phyloP scores from a whole-genome alignment of 2,113 vertebrate species.

The Grammomys dolichurus region DNA sequence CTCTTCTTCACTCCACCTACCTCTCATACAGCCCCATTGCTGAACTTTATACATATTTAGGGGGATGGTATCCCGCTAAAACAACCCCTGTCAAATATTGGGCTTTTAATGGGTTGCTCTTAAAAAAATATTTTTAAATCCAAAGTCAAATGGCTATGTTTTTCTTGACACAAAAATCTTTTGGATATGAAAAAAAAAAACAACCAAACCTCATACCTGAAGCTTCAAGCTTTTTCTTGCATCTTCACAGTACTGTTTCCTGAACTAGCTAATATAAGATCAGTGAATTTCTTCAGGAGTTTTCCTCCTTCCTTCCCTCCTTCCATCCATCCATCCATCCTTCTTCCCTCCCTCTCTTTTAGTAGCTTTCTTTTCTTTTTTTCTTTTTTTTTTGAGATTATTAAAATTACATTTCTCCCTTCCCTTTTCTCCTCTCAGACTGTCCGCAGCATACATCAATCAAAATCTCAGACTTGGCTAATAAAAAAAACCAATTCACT shows the following conservation, averaged over 20 bases:
- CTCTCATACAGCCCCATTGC: too few species aligned
- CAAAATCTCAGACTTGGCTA: neutral
- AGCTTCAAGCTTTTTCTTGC: neutral
- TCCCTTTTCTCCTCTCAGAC: neutral
- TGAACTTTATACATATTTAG: too few species aligned
- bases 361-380: neutral
- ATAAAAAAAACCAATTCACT: slow-evolving; percentile 2
- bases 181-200: neutral
- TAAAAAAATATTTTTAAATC: slow-evolving; percentile 20
- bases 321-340: neutral
- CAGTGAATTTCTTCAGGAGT: neutral
- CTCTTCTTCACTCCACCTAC: too few species aligned
- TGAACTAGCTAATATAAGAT: neutral
- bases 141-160: neutral
- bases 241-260: neutral
- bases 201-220: neutral
- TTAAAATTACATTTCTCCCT: neutral
- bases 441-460: neutral
- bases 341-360: neutral
- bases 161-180: neutral
- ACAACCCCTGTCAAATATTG: neutral
- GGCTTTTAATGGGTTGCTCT: neutral
- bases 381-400: neutral
- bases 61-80: too few species aligned
- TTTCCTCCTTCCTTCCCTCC: neutral